Base-by-base conservation (phyloP, 2,888 invertebrate species). In the Dasypogon diadema region DNA sequence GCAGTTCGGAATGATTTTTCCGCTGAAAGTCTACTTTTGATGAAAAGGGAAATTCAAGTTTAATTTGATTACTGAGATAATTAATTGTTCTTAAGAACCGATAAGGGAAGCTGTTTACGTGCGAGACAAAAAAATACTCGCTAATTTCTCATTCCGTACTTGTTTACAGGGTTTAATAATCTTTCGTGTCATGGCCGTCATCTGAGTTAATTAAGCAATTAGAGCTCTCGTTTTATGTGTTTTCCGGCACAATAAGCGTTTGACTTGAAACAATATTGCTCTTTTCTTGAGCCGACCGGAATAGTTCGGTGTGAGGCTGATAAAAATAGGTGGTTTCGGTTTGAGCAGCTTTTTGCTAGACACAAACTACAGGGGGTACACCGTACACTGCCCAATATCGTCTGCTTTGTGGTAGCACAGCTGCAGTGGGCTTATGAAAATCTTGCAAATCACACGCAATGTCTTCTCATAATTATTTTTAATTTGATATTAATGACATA, bases 121-220 rank as follows among this genome's bases (percentile, higher is more conserved):
- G 42, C 42, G 2, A 6, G n/a, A 12, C n/a, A 12, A 42, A 30
- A n/a, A 42, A 12, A 12, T 42, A n/a, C 42, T 3, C 12, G 12
- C 3, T 12, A 42, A 8, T 42, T 51, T 16, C 3, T 16, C 16
- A 51, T 51, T 12, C 2, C 5, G 51, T 6, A 24, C 14, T 24
- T 65, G 46, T 22, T 65, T n/a, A 48, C 65, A 22, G 46, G 2
- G 24, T 16, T 24, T n/a, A 42, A 22, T 65, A 46, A 48, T 24
- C 46, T 65, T 22, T 21, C 16, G 65, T 65, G 46, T 16, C 65
- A 65, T 65, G 65, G 46, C 22, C 46, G 48, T 22, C 65, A 1
- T 51, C 18, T 6, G 16, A 65, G 14, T 46, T 65, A 46, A 65
- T 65, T 65, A 46, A 46, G 22, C 22, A 65, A 65, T 65, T 65